Evolutionary conservation across 2,113 vertebrate genomes (phyloP).

Genomic region (Corvus cornix): DNA sequence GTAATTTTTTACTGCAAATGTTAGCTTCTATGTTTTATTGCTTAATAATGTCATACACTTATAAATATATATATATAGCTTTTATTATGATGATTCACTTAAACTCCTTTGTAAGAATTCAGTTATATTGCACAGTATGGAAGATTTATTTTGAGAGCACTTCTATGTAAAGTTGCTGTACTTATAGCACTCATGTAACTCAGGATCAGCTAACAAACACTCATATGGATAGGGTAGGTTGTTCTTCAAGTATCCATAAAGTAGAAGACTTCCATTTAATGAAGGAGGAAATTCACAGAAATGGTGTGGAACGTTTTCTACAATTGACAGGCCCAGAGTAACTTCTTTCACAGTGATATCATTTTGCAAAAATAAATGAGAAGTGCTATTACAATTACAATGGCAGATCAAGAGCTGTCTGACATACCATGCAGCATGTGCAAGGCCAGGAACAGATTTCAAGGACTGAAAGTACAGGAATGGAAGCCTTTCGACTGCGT

Average conservation of each 20-base stretch:
- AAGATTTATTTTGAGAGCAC: constrained; percentile 6
- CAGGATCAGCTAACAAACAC: neutral
- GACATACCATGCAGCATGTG: neutral
- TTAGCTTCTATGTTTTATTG: neutral
- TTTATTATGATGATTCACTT: neutral
- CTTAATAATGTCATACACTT: neutral
- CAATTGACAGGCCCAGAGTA: neutral
- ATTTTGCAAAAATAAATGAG: neutral
- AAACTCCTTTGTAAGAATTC: neutral
- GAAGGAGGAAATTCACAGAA: constrained; percentile 21
- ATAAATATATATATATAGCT: neutral
- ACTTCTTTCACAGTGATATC: neutral
- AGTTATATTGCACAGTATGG: neutral
- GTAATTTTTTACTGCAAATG: neutral
- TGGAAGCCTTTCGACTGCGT: neutral
- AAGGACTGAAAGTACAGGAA: neutral
- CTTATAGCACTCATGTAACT: neutral
- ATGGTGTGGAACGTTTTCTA: neutral
- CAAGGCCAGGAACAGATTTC: neutral
- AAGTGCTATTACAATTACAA: neutral
- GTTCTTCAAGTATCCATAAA: neutral
- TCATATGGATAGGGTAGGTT: neutral
- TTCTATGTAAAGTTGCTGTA: neutral
- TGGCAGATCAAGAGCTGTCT: neutral
- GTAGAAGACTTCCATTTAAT: neutral